phyloP scores from a whole-genome alignment of 1,140 invertebrate genomes.

The Matsumurasca onukii region DNA sequence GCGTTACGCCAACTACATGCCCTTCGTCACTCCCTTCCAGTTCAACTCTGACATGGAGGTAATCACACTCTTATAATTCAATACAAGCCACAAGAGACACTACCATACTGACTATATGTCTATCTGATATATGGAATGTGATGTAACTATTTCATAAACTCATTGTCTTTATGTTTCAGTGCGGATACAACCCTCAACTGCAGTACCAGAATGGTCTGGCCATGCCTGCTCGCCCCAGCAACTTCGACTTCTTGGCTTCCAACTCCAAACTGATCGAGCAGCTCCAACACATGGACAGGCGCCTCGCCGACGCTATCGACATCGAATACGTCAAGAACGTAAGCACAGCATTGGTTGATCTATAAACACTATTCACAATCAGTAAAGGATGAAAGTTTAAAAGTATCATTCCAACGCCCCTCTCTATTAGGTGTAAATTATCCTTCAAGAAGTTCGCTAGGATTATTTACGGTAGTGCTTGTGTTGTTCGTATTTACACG shows the following conservation, averaged over 20 bases:
- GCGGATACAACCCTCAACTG: slow-evolving; percentile 34
- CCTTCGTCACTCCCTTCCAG: slow-evolving; percentile 58
- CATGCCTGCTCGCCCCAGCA: slow-evolving; percentile 29
- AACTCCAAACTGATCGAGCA: slow-evolving; percentile 23
- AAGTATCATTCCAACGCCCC: too few species aligned
- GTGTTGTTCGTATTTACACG: too few species aligned
- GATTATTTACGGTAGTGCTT: too few species aligned
- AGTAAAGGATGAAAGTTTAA: neutral
- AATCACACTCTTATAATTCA: neutral
- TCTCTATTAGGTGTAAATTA: too few species aligned
- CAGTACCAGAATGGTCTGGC: slow-evolving; percentile 32
- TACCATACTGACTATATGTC: neutral
- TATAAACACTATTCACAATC: neutral
- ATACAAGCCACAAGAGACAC: neutral
- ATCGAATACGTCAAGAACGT: slow-evolving; percentile 19
- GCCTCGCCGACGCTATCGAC: slow-evolving; percentile 25
- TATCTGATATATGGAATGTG: neutral
- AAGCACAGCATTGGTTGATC: slow-evolving; percentile 6
- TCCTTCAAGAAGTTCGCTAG: too few species aligned
- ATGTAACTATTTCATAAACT: neutral
- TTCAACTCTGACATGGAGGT: slow-evolving; percentile 53
- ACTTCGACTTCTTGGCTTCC: slow-evolving; percentile 20
- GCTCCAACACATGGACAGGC: slow-evolving; percentile 15
- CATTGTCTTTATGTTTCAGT: slow-evolving; percentile 10
- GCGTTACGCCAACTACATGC: slow-evolving; percentile 61